Evolutionary conservation across 1,140 invertebrate species (phyloP), one percentile per base, ranked within the genome.

Genomic region (Drosophila yakuba): DNA sequence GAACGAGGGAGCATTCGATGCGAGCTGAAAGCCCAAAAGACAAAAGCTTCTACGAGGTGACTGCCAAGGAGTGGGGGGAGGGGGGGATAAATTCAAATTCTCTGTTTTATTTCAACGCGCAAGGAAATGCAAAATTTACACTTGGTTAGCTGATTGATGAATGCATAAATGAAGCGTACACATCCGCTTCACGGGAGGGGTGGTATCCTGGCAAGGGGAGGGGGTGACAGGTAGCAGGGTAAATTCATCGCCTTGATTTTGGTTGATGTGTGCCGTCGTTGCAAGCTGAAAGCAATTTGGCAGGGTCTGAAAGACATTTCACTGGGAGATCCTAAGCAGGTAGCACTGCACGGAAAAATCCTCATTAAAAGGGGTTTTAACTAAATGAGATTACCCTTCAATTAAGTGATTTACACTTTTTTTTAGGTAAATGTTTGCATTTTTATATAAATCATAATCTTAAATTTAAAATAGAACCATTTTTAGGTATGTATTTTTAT

Each of bases 91-190:
- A 86, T 89, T 88, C 80, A 77, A 83, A 89, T 90, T 88, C 85
- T 89, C 76, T 78, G 73, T 81, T 89, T 89, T 85, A 90, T 89
- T 90, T 89, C 85, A 90, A 45, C 80, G 85, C 81, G 59, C 77
- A 57, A 61, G 75, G 74, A 88, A 86, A 83, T 90, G 85, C 80
- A 89, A 91, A 91, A 82, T 88, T 91, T 80, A 91, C 89, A 91
- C 89, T 91, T 91, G 90, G 89, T 91, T 91, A 89, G 82, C 89
- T 91, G 89, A 91, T 91, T 91, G 89, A 91, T 91, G 89, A 89
- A 91, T 91, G 89, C 81, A 91, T 90, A 90, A 90, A 90, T 90
- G 88, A 90, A 90, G 86, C 81, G 84, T 90, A 88, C 83, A 88
- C 83, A 88, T 89, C 79, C 83, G 79, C 4, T 39, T 14, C 14